Percentiles rank a stretch among this genome's conserved stretches.
phyloP scores from a whole-genome alignment of 2,888 invertebrate species.

The Hyles lineata region DNA sequence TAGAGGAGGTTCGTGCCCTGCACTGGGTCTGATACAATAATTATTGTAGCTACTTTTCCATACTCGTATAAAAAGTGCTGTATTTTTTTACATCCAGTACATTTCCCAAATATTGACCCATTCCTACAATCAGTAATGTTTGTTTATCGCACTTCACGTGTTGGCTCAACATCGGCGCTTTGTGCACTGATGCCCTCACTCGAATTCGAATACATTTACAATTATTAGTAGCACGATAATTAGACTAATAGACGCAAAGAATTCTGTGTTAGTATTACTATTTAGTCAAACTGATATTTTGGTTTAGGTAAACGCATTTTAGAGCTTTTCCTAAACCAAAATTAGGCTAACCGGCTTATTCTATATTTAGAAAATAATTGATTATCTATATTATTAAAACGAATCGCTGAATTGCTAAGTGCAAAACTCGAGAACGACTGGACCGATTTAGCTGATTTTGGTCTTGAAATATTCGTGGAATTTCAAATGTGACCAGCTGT shows the following conservation, averaged over 20 bases:
- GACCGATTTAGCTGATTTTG: too few species aligned
- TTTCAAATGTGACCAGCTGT: too few species aligned
- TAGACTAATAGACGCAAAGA: constrained; percentile 27
- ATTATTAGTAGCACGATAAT: constrained; percentile 26
- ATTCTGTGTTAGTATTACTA: constrained; percentile 10
- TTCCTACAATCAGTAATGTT: constrained; percentile 7
- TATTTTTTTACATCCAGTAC: constrained; percentile 2
- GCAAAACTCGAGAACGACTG: too few species aligned
- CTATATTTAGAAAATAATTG: too few species aligned
- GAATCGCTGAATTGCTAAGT: too few species aligned
- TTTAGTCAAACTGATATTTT: neutral
- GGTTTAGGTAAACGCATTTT: neutral
- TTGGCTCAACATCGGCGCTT: neutral
- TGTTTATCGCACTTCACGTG: constrained; percentile 23
- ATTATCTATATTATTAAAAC: too few species aligned
- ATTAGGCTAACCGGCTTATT: too few species aligned
- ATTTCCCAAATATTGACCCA: constrained; percentile 5
- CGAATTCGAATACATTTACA: constrained; percentile 7
- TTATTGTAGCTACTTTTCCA: neutral
- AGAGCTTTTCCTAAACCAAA: too few species aligned
- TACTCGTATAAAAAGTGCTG: neutral
- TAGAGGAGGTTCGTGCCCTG: too few species aligned
- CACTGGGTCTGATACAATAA: too few species aligned
- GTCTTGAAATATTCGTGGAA: too few species aligned
- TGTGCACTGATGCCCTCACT: neutral